Evolutionary conservation across 2,113 vertebrate species (phyloP).

Genomic region (Esox niger): DNA sequence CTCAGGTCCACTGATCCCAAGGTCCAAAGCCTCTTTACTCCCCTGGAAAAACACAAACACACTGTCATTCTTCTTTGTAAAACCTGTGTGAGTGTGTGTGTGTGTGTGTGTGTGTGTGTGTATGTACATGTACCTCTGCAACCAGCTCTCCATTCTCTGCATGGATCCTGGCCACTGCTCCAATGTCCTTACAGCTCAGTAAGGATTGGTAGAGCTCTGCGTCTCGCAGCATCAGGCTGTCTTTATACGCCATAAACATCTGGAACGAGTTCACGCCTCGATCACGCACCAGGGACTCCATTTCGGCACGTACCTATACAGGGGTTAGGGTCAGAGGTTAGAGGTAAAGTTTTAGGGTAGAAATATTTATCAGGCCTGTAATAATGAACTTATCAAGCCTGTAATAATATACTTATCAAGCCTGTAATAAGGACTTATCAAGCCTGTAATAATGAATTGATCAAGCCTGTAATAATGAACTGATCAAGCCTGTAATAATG

Average conservation of each 20-base stretch:
- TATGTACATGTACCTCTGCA: constrained; percentile 77
- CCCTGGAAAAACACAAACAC: constrained; percentile 72
- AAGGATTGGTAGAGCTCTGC: constrained; percentile 91
- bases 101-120: constrained; percentile 11
- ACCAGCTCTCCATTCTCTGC: constrained; percentile 96
- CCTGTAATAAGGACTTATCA: too few species aligned
- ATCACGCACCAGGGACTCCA: constrained; percentile 92
- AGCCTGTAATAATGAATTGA: too few species aligned
- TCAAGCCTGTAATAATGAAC: too few species aligned
- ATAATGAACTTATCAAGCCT: constrained; percentile 1
- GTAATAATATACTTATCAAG: too few species aligned
- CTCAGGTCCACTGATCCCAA: constrained; percentile 94
- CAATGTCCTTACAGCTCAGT: constrained; percentile 88
- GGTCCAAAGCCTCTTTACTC: constrained; percentile 88
- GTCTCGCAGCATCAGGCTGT: constrained; percentile 93
- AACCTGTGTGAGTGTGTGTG: constrained; percentile 5
- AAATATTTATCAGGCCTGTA: too few species aligned
- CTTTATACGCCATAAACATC: constrained; percentile 98
- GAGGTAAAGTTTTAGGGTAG: too few species aligned
- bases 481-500: too few species aligned
- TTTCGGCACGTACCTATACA: constrained; percentile 88
- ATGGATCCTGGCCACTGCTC: constrained; percentile 88
- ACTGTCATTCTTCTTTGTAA: too few species aligned
- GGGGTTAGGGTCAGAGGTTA: background rate
- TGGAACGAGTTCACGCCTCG: constrained; percentile 96